Evolutionary conservation across 2,113 vertebrate species (phyloP), one percentile per base, ranked within the genome.

Genomic region (Campylomormyrus numenius): DNA sequence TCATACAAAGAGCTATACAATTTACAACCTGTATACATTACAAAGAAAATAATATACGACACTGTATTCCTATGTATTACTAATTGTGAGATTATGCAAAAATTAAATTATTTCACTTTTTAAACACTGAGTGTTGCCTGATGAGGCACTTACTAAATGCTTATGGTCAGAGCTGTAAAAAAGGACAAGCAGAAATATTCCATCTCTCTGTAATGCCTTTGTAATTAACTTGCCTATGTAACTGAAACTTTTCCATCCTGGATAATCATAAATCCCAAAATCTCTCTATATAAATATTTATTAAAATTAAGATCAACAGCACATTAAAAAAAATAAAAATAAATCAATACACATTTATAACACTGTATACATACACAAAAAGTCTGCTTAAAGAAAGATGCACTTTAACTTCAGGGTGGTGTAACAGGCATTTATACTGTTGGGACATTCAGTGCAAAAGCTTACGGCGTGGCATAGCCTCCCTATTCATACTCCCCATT

Each of bases 41-140:
- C 24, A 49, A 52, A 42, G 31, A 80, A 80, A 46, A 13, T 4
- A 21, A 48, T 45, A 39, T 6, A 42, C 13, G 7, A 13, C 2
- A 19, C 35, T 53, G 11, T 88, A 50, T 19, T 45, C 53, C 3
- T 35, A 17, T 56, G 5, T 91, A 92, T 90, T 93, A 92, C 93
- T 77, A 91, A 39, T 27, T 92, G 88, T 90, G 92, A 92, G 92
- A 92, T 17, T 87, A 86, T 56, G 93, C 91, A 93, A 92, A 91
- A 90, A 87, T 91, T 94, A 94, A 93, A 95, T 92, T 91, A 88
- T 7, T 91, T 93, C 70, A 88, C 93, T 89, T 21, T 31, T 89
- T 52, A 80, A 52, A 83, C 15, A 77, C 74, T 52, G 15, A 17
- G 35, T 5, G 49, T 17, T n/a, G 74, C 31, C 42, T 13, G 21